These are phyloP conservation scores for Carettochelys insculpta DNA, from an alignment of 2,113 vertebrate species.

Conservation along the genomic window DNA sequence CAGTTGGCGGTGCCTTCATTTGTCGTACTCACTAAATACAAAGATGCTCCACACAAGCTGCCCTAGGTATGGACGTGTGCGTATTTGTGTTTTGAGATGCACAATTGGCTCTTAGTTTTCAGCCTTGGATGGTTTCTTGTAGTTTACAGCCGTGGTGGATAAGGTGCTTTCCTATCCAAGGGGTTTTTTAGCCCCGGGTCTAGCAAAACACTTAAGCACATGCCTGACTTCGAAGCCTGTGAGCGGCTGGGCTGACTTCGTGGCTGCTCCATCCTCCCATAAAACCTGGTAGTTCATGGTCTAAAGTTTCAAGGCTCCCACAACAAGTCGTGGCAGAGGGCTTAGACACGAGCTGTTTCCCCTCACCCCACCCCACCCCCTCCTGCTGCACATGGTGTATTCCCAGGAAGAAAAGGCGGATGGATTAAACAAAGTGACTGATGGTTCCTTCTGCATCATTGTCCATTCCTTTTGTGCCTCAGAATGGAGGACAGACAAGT, in stretches of 20 bases:
- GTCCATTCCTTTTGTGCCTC: not conserved
- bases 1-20: not conserved
- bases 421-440: not conserved
- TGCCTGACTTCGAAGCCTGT: not conserved
- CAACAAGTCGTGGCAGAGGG: not conserved
- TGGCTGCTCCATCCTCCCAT: not conserved
- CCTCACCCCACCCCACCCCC: not conserved
- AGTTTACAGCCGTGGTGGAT: not conserved
- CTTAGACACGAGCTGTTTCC: not conserved
- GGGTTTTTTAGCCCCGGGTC: not conserved
- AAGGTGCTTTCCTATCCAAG: not conserved
- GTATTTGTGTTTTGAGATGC: not conserved
- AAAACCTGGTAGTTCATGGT: not conserved
- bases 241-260: not conserved
- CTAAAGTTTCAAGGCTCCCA: not conserved
- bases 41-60: fast-evolving
- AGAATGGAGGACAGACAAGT: not conserved
- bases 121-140: too few species aligned
- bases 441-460: not conserved
- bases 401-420: not conserved
- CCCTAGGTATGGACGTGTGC: fast-evolving
- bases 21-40: not conserved
- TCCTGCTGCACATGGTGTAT: not conserved
- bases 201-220: not conserved
- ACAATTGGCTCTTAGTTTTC: not conserved